phyloP scores from a whole-genome alignment of 2,888 invertebrate species.

The Adelognathus sp. region DNA sequence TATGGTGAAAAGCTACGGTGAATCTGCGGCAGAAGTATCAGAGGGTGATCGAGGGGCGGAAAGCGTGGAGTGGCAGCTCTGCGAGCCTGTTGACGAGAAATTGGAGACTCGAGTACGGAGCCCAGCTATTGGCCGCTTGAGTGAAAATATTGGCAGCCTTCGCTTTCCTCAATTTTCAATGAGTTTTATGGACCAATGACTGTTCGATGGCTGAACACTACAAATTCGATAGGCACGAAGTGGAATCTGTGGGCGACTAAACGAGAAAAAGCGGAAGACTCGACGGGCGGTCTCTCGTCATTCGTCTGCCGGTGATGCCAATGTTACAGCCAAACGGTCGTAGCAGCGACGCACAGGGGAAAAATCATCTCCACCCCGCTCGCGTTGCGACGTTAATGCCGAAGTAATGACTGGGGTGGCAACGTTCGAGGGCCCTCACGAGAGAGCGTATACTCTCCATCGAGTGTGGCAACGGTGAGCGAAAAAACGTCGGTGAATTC shows the following conservation, averaged over 20 bases:
- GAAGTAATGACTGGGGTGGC: conserved; percentile 79
- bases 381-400: conserved; percentile 72
- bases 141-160: not conserved
- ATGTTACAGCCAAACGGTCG: conserved; percentile 30
- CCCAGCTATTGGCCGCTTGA: not conserved
- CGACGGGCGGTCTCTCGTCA: conserved; percentile 51
- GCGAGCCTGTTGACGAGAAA: conserved; percentile 22
- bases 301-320: conserved; percentile 29
- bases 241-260: conserved; percentile 12
- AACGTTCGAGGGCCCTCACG: conserved; percentile 75
- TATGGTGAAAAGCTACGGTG: conserved; percentile 47
- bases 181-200: not conserved
- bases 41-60: conserved; percentile 8
- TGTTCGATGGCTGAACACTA: conserved; percentile 12
- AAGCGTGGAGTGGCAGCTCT: conserved; percentile 21
- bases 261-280: conserved; percentile 14
- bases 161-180: not conserved
- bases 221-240: conserved; percentile 37
- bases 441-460: conserved; percentile 41
- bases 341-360: conserved; percentile 57
- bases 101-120: not conserved
- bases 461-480: conserved; percentile 24
- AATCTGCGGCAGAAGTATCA: conserved; percentile 25
- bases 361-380: conserved; percentile 73
- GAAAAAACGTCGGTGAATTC: conserved; percentile 45